Evolutionary conservation across 2,888 invertebrate genomes (phyloP), one percentile per base, ranked within the genome.

Genomic region (Agrenia bidenticulata): DNA sequence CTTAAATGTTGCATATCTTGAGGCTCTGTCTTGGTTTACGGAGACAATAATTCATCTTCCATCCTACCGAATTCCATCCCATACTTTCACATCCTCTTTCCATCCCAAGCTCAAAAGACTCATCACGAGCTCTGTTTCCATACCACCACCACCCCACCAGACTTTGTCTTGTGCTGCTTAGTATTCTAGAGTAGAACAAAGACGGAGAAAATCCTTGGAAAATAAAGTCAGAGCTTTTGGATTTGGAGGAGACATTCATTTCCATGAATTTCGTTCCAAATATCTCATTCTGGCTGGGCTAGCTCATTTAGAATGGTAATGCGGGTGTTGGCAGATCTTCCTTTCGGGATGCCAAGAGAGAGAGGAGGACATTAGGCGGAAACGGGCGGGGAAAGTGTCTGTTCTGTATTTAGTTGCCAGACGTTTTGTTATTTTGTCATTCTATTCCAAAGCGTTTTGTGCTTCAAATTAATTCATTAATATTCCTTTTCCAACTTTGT

Each of bases 281-380:
- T 64, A 64, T 67, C 62, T 64, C 61, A 64, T 64, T 64, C 49
- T 64, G 63, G 50, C 55, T 55, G 17, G 58, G 50, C 58, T 67
- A 64, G 64, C 67, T 71, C 67, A 71, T 71, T 70, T 71, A 66
- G 70, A 71, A 71, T 68, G 67, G 66, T 68, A 71, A 68, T 71
- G 65, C 68, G 68, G 67, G 65, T 60, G 66, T 68, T 70, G 70
- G 66, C 65, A 66, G 9, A 19, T 19, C 15, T 15, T 45, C 19
- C 45, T 11, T 45, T 19, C 45, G 4, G 9, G 32, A 32, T 32
- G 32, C 32, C 32, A 32, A 32, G 11, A 32, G 4, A 7, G 11
- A 11, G 11, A 32, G 4, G 4, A 32, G 32, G 11, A 32, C 32
- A 32, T 32, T 32, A 7, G 5, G 4, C 4, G 32, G 32, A 66